These are phyloP conservation scores for Lepidurus apus DNA, from an alignment of 1,140 invertebrate species.

Conservation along the genomic window DNA sequence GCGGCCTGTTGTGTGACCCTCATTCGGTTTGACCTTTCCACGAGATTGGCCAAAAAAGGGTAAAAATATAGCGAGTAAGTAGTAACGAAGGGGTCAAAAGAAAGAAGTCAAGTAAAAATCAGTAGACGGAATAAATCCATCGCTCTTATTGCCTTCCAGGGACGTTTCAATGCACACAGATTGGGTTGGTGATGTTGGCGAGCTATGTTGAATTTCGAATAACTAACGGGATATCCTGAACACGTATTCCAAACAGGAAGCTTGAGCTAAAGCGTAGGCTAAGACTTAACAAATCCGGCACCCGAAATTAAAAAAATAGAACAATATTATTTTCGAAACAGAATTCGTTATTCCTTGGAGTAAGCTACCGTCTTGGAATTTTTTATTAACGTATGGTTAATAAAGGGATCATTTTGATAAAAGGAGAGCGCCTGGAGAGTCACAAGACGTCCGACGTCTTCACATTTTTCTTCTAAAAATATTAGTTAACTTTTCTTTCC, in stretches of 20 bases:
- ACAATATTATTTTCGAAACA: too few species aligned
- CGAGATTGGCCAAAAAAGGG: neutral
- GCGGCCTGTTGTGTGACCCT: slow-evolving; percentile 5
- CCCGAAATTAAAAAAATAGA: too few species aligned
- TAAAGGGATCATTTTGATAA: neutral
- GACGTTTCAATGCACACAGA: neutral
- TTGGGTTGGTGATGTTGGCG: neutral
- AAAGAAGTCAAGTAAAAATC: neutral
- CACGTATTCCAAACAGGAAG: neutral
- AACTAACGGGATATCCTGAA: neutral
- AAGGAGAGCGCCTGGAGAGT: neutral
- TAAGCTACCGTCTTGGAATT: neutral
- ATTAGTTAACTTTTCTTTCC: neutral
- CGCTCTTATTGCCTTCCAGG: neutral
- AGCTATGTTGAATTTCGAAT: neutral
- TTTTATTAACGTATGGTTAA: neutral
- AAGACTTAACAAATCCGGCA: too few species aligned
- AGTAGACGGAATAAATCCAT: neutral
- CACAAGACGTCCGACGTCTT: neutral
- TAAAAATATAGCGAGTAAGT: neutral
- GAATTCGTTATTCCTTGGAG: neutral
- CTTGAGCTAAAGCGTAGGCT: neutral
- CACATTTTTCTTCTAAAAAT: neutral
- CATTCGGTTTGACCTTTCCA: slow-evolving; percentile 4
- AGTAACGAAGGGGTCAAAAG: neutral